These are phyloP conservation scores for Manis pentadactyla DNA, from an alignment of 2,797 vertebrate genomes.

Conservation along the genomic window DNA sequence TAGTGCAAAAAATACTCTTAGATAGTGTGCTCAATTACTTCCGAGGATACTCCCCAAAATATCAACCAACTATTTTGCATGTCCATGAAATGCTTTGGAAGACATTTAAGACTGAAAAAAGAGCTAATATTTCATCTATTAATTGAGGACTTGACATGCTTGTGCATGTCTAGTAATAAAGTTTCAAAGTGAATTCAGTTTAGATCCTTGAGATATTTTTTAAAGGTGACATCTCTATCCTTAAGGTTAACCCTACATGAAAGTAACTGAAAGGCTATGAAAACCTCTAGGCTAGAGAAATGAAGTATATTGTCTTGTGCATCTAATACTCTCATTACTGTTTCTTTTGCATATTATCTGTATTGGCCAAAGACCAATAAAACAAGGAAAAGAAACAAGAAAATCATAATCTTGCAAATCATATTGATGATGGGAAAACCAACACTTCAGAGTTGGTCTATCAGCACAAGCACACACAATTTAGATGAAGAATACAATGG, in stretches of 20 bases:
- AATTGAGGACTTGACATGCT: conserved; percentile 86
- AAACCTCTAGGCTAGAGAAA: conserved; percentile 34
- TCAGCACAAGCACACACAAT: not conserved
- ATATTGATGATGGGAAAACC: not conserved
- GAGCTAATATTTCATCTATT: conserved; percentile 88
- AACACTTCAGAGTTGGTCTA: not conserved
- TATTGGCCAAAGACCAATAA: conserved; percentile 18
- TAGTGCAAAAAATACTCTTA: conserved; percentile 89
- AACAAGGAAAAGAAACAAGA: not conserved
- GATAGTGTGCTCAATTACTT: conserved; percentile 86
- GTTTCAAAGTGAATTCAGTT: conserved; percentile 87
- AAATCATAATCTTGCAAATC: not conserved
- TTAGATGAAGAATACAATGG: not conserved
- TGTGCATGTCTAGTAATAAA: conserved; percentile 85
- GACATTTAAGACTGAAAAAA: conserved; percentile 87
- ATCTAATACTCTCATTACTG: not conserved
- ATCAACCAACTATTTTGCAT: conserved; percentile 87
- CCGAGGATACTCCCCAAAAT: conserved; percentile 88
- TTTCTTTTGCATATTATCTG: not conserved
- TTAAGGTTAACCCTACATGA: conserved; percentile 79
- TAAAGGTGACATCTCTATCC: conserved; percentile 88
- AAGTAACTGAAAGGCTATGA: conserved; percentile 66
- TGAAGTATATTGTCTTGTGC: not conserved
- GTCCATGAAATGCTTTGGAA: conserved; percentile 86
- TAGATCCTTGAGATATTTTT: conserved; percentile 84